phyloP scores from a whole-genome alignment of 2,888 invertebrate genomes.

The Oscheius sp. region DNA sequence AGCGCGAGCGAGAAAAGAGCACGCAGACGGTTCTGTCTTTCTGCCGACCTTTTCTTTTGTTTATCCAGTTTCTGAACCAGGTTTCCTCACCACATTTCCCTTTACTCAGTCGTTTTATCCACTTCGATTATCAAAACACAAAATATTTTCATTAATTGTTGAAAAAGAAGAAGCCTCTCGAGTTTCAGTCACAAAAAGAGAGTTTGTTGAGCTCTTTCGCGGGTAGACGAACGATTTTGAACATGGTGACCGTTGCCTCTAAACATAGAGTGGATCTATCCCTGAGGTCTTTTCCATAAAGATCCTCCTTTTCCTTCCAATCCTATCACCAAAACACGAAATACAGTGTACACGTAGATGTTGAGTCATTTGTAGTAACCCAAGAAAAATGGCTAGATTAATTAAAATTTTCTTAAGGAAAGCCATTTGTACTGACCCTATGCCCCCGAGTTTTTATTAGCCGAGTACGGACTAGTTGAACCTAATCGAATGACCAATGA shows the following conservation, averaged over 20 bases:
- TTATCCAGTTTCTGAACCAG: neutral
- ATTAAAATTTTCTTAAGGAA: too few relatives aligned
- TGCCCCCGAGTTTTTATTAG: too few relatives aligned
- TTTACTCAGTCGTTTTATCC: too few relatives aligned
- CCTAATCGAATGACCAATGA: too few relatives aligned
- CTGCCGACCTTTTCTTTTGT: neutral
- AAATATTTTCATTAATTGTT: too few relatives aligned
- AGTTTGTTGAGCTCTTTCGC: constrained; percentile 21
- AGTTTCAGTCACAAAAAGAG: constrained; percentile 6
- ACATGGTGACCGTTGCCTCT: neutral
- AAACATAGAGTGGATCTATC: neutral
- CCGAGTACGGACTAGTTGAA: too few relatives aligned
- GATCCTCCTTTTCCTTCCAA: neutral
- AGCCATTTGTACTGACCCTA: too few relatives aligned
- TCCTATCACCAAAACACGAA: neutral
- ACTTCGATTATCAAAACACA: too few relatives aligned
- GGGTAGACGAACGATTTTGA: neutral
- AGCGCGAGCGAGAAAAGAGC: constrained; percentile 18
- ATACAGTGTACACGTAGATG: neutral
- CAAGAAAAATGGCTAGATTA: too few relatives aligned
- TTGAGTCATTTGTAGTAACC: neutral
- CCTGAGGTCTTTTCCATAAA: too few relatives aligned
- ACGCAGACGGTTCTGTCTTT: neutral
- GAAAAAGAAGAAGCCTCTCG: constrained; percentile 5
- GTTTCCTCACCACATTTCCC: neutral